Base-by-base conservation (phyloP, 2,797 vertebrate species). In the Peromyscus melanophrys region DNA sequence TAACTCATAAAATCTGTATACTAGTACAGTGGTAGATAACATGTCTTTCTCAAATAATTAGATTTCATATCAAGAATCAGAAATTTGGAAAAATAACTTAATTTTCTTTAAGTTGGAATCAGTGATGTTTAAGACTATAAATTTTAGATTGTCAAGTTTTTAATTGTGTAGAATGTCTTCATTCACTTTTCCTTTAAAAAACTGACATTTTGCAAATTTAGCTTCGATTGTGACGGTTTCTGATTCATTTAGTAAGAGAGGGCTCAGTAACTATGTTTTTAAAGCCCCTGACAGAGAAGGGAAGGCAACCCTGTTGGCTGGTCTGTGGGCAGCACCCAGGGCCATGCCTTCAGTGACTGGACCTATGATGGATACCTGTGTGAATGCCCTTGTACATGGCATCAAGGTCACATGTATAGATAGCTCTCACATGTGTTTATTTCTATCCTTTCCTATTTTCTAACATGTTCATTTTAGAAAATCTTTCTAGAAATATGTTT, bases 71-170 rank as follows among this genome's bases (percentile, higher is more conserved):
- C 92, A 61, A 78, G n/a, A 89, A 63, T 69, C 76, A 69, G 69
- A 95, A 96, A 77, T 81, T 90, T 95, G 61, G 69, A 69, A 96
- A 97, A 37, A 25, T 55, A 78, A 86, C 14, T 61, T 96, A 92
- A 78, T 93, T 82, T 96, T 19, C 27, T 43, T 6, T 87, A 27
- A 67, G 21, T 93, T 76, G 73, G 4, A 93, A 25, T 76, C 71
- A 89, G 12, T 87, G 23, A 80, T 86, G 4, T 43, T 89, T 88
- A 97, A 95, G 29, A 84, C 40, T 96, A 0, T 96, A 82, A 49
- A 59, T 75, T 77, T 98, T 95, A 31, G 16, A 59, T 90, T 40
- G 7, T 52, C 59, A 73, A 17, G 10, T 92, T 96, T 86, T 97
- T 95, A 93, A 77, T 89, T 95, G 92, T 92, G 52, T 84, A 6